Percentiles rank a stretch among this genome's conserved stretches.
Conservation (phyloP, 2,113 vertebrate genomes). For the Bambusicola thoracicus region DNA sequence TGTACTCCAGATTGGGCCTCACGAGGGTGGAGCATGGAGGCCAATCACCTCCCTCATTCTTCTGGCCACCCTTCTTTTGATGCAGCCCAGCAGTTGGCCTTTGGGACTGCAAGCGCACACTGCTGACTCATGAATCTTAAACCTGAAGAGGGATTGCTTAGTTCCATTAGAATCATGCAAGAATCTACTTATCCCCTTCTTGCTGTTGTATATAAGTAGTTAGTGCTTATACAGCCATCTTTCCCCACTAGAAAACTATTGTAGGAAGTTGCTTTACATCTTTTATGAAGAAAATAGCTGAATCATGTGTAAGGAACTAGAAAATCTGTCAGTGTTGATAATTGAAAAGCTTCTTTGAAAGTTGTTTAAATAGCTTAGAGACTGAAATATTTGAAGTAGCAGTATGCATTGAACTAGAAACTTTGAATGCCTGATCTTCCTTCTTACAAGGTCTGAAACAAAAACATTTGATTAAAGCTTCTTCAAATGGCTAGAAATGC, state of each 20-base stretch:
- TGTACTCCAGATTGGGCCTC: background rate
- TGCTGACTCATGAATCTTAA: background rate
- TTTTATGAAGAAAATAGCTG: background rate
- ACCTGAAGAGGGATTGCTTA: background rate
- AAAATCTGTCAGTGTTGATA: background rate
- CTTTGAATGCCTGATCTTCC: background rate
- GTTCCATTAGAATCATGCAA: background rate
- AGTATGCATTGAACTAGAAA: background rate
- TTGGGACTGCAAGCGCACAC: background rate
- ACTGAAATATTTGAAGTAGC: background rate
- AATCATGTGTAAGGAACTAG: background rate
- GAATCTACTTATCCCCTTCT: background rate
- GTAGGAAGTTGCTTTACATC: background rate
- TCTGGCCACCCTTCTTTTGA: background rate
- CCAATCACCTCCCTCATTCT: background rate
- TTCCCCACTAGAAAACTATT: background rate
- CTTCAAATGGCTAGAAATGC: background rate
- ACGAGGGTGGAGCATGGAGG: background rate
- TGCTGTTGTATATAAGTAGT: background rate
- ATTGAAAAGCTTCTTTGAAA: background rate
- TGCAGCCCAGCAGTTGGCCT: background rate
- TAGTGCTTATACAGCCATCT: background rate
- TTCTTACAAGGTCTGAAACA: background rate
- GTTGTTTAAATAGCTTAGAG: background rate
- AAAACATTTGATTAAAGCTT: background rate